Conservation (phyloP, 2,797 vertebrate genomes). For the Scleropages formosus region DNA sequence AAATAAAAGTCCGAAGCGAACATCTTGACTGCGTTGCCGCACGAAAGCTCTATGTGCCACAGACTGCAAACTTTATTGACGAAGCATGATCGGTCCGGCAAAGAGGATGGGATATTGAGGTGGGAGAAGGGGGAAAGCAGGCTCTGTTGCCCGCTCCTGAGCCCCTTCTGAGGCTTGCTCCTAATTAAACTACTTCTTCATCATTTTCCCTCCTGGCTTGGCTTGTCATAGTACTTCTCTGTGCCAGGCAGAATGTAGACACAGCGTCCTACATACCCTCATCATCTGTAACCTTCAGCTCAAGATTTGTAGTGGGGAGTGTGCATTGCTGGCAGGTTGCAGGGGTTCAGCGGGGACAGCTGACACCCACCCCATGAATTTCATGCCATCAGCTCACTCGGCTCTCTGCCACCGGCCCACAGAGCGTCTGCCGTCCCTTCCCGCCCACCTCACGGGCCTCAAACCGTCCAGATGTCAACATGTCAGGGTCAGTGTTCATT, state of each 20-base stretch:
- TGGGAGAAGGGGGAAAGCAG: constrained; percentile 34
- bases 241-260: constrained; percentile 68
- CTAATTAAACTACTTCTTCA: constrained; percentile 78
- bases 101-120: constrained; percentile 35
- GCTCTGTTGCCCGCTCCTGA: constrained; percentile 57
- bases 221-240: constrained; percentile 66
- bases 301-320: constrained; percentile 50
- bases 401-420: constrained; percentile 62
- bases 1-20: constrained; percentile 38
- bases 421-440: constrained; percentile 48
- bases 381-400: constrained; percentile 59
- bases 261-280: constrained; percentile 71
- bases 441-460: constrained; percentile 38
- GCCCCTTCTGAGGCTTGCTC: constrained; percentile 72
- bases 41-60: constrained; percentile 43
- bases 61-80: constrained; percentile 47
- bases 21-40: constrained; percentile 44
- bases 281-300: constrained; percentile 50
- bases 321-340: constrained; percentile 48
- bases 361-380: constrained; percentile 59
- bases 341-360: constrained; percentile 62
- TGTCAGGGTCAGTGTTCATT: constrained; percentile 2
- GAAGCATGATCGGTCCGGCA: constrained; percentile 46
- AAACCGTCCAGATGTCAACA: constrained; percentile 20
- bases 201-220: constrained; percentile 70